phyloP scores from a whole-genome alignment of 2,797 vertebrate species.

The Platyrinchus mystaceus region DNA sequence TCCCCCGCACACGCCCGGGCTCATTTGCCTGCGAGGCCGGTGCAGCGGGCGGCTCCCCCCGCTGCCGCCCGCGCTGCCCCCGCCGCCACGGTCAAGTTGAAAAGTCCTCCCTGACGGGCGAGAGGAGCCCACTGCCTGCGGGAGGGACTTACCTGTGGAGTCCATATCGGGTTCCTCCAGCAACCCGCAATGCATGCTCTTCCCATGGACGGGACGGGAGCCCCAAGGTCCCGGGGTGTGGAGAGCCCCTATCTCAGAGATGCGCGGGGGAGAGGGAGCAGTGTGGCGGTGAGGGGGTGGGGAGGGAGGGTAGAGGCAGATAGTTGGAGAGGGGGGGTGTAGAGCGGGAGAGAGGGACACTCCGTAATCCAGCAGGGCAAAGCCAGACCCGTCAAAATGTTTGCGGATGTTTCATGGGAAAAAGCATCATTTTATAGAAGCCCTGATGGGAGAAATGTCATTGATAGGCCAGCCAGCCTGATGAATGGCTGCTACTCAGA shows the following conservation, averaged over 20 bases:
- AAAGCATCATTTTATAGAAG: constrained; percentile 99
- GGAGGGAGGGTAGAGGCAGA: constrained; percentile 55
- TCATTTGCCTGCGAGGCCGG: not conserved
- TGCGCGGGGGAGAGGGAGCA: constrained; percentile 25
- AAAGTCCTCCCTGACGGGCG: not conserved
- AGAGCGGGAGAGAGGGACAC: constrained; percentile 80
- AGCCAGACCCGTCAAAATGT: constrained; percentile 99
- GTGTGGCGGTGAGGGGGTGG: constrained; percentile 56
- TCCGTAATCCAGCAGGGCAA: constrained; percentile 89
- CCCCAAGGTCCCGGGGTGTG: constrained; percentile 79
- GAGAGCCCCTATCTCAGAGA: constrained; percentile 74
- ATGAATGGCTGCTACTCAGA: constrained; percentile 99
- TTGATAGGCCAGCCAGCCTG: constrained; percentile 99
- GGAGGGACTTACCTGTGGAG: constrained; percentile 95
- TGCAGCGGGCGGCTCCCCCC: not conserved
- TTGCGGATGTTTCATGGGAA: constrained; percentile 99
- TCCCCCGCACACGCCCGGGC: not conserved
- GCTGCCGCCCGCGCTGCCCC: not conserved
- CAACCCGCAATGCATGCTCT: constrained; percentile 99
- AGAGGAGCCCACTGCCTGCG: not conserved
- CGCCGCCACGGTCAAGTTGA: constrained; percentile 63
- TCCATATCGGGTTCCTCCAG: constrained; percentile 99
- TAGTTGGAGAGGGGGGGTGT: not conserved
- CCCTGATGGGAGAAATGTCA: constrained; percentile 99
- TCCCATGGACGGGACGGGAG: constrained; percentile 92